Percentiles rank a stretch among this genome's conserved stretches.
phyloP scores from a whole-genome alignment of 2,888 invertebrate genomes.

The Cecidostiba fungosa region DNA sequence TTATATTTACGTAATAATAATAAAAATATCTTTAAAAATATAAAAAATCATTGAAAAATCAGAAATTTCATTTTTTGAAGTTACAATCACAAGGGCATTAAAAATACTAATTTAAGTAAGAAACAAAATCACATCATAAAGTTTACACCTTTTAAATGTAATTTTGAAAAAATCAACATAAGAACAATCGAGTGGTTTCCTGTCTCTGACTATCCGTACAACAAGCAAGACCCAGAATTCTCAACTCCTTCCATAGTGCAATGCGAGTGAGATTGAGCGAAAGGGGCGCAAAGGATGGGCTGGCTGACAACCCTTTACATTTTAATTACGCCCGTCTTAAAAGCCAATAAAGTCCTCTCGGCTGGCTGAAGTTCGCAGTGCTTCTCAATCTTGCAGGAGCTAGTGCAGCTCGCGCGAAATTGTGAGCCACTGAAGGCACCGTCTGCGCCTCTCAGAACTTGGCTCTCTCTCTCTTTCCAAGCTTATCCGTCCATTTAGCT shows the following conservation, averaged over 20 bases:
- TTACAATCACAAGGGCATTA: no score
- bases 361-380: conserved; percentile 62
- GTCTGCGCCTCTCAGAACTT: conserved; percentile 42
- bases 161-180: neutral
- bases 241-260: conserved; percentile 41
- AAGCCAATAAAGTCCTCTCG: conserved; percentile 75
- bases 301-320: conserved; percentile 76
- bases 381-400: conserved; percentile 66
- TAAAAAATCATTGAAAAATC: no score
- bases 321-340: conserved; percentile 77
- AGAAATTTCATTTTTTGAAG: no score
- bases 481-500: conserved; percentile 76
- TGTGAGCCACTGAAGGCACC: conserved; percentile 60
- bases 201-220: neutral
- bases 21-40: no score
- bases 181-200: conserved; percentile 22
- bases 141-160: no score
- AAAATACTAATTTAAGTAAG: no score
- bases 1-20: no score
- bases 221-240: conserved; percentile 64
- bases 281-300: conserved; percentile 55
- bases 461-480: conserved; percentile 64
- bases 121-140: no score
- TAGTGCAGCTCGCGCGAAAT: conserved; percentile 5
- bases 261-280: conserved; percentile 33